A percentile compares a stretch with the other conserved stretches of the same genome.
Conservation (phyloP, 2,797 vertebrate genomes). For the Sebastes itinus region DNA sequence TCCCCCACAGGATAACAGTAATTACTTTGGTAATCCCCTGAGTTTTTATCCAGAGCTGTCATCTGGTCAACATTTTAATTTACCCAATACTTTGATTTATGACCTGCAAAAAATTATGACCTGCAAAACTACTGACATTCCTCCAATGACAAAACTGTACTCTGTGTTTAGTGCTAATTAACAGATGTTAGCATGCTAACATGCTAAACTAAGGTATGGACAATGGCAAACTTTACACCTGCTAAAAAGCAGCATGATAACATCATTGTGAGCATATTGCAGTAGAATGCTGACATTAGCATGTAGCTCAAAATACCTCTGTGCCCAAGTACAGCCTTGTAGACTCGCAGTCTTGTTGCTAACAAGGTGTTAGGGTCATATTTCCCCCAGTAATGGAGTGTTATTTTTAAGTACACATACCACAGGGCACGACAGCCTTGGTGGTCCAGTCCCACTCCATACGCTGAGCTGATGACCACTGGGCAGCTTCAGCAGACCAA, state of each 20-base stretch:
- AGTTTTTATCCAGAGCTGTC: background rate
- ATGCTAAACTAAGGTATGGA: background rate
- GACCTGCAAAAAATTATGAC: too few relatives aligned
- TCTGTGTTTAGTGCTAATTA: background rate
- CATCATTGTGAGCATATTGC: background rate
- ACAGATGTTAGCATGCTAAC: background rate
- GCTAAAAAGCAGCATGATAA: background rate
- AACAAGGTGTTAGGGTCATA: constrained; percentile 15
- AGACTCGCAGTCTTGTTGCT: background rate
- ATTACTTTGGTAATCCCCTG: background rate
- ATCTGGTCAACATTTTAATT: background rate
- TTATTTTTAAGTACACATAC: constrained; percentile 1
- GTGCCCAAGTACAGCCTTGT: background rate
- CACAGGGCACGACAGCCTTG: background rate
- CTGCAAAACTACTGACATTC: background rate
- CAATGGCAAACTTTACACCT: background rate
- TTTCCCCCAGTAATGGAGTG: background rate
- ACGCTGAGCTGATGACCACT: constrained; percentile 1
- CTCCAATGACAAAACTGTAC: background rate
- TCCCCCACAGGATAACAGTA: background rate
- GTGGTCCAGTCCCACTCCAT: background rate
- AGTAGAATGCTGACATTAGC: background rate
- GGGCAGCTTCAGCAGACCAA: background rate
- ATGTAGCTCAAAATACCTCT: background rate
- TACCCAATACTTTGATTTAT: background rate